Conservation (phyloP, 2,797 vertebrate genomes). For the Poecilia gillii region DNA sequence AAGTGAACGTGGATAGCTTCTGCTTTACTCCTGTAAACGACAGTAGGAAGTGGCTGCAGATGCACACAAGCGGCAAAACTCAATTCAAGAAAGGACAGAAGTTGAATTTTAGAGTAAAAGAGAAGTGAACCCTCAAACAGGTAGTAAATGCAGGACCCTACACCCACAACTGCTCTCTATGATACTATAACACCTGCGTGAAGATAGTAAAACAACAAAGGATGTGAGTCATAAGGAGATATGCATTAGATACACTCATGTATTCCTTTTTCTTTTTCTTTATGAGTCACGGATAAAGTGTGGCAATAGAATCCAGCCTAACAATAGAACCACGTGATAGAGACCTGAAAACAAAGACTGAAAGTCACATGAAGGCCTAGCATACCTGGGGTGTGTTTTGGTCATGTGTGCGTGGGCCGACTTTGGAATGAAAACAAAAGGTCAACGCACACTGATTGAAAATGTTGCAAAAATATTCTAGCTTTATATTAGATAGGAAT, state of each 20-base stretch:
- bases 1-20: conserved; percentile 22
- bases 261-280: conserved; percentile 20
- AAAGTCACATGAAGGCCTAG: neutral
- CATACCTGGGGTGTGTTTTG: conserved; percentile 34
- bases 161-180: neutral
- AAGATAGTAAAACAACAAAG: conserved; percentile 35
- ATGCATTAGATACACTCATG: conserved; percentile 1
- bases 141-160: neutral
- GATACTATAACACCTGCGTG: conserved; percentile 8
- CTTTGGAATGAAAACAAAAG: conserved; percentile 39
- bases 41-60: neutral
- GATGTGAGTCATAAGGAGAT: conserved; percentile 52
- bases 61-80: neutral
- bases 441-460: neutral
- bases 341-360: conserved; percentile 19
- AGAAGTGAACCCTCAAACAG: conserved; percentile 19
- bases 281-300: conserved; percentile 46
- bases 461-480: neutral
- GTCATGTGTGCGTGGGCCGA: conserved; percentile 31
- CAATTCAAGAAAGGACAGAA: conserved; percentile 11
- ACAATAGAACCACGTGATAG: conserved; percentile 30
- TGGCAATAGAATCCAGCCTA: conserved; percentile 34
- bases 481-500: neutral
- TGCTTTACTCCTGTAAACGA: neutral
- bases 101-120: conserved; percentile 20